These are phyloP conservation scores for Microplitis manilae DNA, from an alignment of 2,888 invertebrate genomes.

Conservation along the genomic window DNA sequence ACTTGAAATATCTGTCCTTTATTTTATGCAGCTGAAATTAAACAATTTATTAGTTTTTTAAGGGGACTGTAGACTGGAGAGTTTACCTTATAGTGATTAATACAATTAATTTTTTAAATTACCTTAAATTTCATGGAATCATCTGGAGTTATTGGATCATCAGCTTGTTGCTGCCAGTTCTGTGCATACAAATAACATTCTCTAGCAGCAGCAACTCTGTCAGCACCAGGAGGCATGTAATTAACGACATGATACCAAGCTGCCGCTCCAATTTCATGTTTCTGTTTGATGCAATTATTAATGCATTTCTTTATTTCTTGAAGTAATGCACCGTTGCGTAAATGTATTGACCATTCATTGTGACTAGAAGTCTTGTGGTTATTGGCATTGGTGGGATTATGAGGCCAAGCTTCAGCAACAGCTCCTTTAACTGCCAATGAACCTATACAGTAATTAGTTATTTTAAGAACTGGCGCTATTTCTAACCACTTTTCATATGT, in stretches of 20 bases:
- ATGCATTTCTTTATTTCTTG: slow-evolving; percentile 62
- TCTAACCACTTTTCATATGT: slow-evolving; percentile 73
- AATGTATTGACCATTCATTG: slow-evolving; percentile 55
- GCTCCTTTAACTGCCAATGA: slow-evolving; percentile 72
- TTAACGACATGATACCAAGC: slow-evolving; percentile 69
- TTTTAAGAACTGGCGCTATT: slow-evolving; percentile 66
- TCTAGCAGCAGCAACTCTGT: slow-evolving; percentile 73
- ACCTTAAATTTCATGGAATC: slow-evolving; percentile 22
- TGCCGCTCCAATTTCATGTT: slow-evolving; percentile 60
- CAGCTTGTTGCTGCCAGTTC: slow-evolving; percentile 63
- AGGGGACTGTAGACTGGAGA: too few species aligned
- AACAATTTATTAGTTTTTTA: not conserved
- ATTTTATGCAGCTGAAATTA: slow-evolving; percentile 64
- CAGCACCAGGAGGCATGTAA: slow-evolving; percentile 71
- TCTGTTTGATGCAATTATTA: slow-evolving; percentile 52
- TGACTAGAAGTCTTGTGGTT: slow-evolving; percentile 38
- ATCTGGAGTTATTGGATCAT: slow-evolving; percentile 43
- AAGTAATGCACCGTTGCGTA: slow-evolving; percentile 56
- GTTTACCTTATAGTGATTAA: too few species aligned
- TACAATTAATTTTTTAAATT: not conserved
- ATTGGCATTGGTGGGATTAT: slow-evolving; percentile 28
- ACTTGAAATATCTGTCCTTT: slow-evolving; percentile 71
- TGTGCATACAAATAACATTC: slow-evolving; percentile 72
- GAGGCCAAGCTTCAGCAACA: slow-evolving; percentile 59
- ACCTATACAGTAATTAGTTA: slow-evolving; percentile 72